Evolutionary conservation across 2,113 vertebrate species (phyloP).

Genomic region (Corythoichthys intestinalis): DNA sequence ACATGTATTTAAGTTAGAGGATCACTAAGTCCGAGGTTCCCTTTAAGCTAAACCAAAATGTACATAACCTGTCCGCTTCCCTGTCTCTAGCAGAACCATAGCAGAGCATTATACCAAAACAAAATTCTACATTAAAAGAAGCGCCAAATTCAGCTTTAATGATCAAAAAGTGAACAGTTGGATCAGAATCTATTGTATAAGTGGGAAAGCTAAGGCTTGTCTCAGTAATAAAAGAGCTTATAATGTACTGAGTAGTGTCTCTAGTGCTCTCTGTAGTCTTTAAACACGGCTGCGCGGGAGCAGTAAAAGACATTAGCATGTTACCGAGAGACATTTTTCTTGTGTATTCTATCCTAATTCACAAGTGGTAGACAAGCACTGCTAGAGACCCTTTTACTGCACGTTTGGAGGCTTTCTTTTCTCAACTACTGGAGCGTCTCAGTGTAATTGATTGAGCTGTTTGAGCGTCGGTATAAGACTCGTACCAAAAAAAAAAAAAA

Average conservation of each 20-base stretch:
- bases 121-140: background rate
- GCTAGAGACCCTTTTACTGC: slow-evolving; percentile 28
- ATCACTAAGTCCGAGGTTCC: too few relatives aligned
- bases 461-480: background rate
- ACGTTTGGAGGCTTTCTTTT: slow-evolving; percentile 24
- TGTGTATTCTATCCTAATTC: background rate
- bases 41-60: too few relatives aligned
- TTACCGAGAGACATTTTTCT: slow-evolving; percentile 6
- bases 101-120: background rate
- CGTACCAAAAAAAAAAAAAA: slow-evolving; percentile 8
- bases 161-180: background rate
- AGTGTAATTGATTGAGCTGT: slow-evolving; percentile 7
- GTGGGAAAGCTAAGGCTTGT: background rate
- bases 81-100: background rate
- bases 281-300: background rate
- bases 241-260: background rate
- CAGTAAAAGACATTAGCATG: background rate
- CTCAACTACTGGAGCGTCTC: slow-evolving; percentile 13
- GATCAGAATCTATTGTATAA: background rate
- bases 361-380: slow-evolving; percentile 12
- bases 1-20: too few relatives aligned
- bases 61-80: background rate
- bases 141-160: background rate
- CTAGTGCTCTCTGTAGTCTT: background rate
- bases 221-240: slow-evolving; percentile 2